Percentiles rank a stretch among this genome's conserved stretches.
Conservation (phyloP, 2,797 vertebrate genomes). For the Anniella stebbinsi region DNA sequence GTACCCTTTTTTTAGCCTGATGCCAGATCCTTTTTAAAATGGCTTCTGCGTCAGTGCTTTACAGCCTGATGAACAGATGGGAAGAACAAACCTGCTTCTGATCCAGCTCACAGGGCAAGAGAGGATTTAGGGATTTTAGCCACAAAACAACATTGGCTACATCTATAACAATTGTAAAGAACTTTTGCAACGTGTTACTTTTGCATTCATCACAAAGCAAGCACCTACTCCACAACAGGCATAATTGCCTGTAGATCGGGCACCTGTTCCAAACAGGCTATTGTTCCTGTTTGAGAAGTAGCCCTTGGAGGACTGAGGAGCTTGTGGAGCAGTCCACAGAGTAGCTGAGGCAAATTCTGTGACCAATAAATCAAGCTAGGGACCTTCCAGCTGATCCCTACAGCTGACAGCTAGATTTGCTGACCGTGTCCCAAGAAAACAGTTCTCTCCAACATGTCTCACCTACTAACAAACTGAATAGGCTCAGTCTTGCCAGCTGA, state of each 20-base stretch:
- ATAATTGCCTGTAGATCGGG: background rate
- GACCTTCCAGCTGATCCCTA: background rate
- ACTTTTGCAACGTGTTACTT: background rate
- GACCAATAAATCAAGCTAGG: background rate
- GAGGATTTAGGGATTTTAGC: slow-evolving; percentile 23
- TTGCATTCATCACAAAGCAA: background rate
- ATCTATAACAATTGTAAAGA: background rate
- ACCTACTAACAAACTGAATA: background rate
- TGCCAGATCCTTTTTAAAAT: slow-evolving; percentile 12
- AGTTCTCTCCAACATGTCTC: background rate
- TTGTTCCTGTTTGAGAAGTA: no score
- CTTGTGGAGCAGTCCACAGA: background rate
- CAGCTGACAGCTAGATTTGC: no score
- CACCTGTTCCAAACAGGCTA: no score
- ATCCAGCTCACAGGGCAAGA: slow-evolving; percentile 3
- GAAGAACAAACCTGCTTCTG: slow-evolving; percentile 12
- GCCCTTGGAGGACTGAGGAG: background rate
- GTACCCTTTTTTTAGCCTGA: background rate
- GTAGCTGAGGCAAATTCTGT: background rate
- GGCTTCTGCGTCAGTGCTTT: background rate
- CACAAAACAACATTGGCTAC: background rate
- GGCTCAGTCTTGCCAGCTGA: background rate
- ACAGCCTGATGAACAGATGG: slow-evolving; percentile 18
- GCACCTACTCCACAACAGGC: background rate
- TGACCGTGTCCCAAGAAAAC: background rate